Base-by-base conservation (phyloP, 2,113 vertebrate genomes). In the Talpa occidentalis region DNA sequence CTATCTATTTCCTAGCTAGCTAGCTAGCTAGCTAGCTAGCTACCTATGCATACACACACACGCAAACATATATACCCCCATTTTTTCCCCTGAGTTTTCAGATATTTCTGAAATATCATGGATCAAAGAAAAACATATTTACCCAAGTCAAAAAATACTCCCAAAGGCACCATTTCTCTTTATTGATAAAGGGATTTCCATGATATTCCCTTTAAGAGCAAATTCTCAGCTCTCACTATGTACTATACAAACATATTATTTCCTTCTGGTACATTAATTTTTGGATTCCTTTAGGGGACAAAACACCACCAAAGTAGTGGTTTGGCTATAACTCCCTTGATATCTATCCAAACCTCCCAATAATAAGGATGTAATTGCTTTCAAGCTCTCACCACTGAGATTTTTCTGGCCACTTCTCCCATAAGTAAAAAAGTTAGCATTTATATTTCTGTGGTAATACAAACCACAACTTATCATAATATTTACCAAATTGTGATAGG, bases 261-360 rank as follows among this genome's bases (percentile, higher is more conserved):
- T 97, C 78, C 92, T 97, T 97, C 94, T 96, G 93, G 87, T 95
- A 90, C 95, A 94, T 95, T 96, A 96, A 95, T 94, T 96, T 97
- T 96, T 95, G 93, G 94, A 96, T 96, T 90, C 94, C 94, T 95
- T 92, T 92, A 32, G 92, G 95, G 92, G 84, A 94, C 90, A 91
- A 92, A 96, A 94, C 92, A 92, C 40, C 84, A 96, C 87, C 84
- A 89, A 97, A 93, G 77, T 86, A 88, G 79, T 93, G 90, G 78
- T 93, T 96, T 96, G 96, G 92, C 93, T 97, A 95, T 96, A 93
- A 95, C 88, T 86, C 92, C 73, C 90, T 97, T 97, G 97, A 96
- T 92, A 89, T 92, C 88, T 79, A 92, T 96, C 95, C 96, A 97
- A 91, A 86, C 73, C 69, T 40, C 88, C 88, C 78, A 93, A 92